Percentiles rank a stretch among this genome's conserved stretches.
Conservation (phyloP, 2,888 invertebrate species). For the Rapana venosa region DNA sequence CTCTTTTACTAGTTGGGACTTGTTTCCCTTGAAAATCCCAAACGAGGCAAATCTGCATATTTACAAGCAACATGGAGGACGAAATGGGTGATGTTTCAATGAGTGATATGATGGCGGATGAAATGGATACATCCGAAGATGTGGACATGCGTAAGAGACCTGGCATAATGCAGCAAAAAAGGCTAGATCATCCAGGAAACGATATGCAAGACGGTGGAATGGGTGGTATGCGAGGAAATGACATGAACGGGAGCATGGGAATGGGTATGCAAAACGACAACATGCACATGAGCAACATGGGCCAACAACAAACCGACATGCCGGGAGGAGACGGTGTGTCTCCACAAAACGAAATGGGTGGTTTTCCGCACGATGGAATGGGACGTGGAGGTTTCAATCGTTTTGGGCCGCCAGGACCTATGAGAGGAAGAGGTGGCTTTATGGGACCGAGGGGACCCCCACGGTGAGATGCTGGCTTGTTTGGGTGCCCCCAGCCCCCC, state of each 20-base stretch:
- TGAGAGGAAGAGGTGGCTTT: slow-evolving; percentile 54
- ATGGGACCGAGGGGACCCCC: slow-evolving; percentile 56
- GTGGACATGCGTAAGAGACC: slow-evolving; percentile 17
- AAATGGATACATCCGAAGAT: slow-evolving; percentile 27
- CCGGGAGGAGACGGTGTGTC: slow-evolving; percentile 24
- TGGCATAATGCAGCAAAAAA: background rate
- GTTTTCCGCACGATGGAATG: slow-evolving; percentile 14
- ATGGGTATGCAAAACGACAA: slow-evolving; percentile 24
- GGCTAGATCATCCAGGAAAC: background rate
- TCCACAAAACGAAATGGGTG: slow-evolving; percentile 38
- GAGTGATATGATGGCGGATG: slow-evolving; percentile 18
- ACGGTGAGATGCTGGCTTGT: slow-evolving; percentile 35
- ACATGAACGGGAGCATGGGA: slow-evolving; percentile 20
- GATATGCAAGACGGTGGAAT: slow-evolving; percentile 21
- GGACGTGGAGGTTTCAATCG: slow-evolving; percentile 48
- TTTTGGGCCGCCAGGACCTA: slow-evolving; percentile 56
- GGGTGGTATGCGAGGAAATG: slow-evolving; percentile 18
- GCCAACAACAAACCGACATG: slow-evolving; percentile 45
- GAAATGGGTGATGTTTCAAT: slow-evolving; percentile 32
- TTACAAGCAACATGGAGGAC: slow-evolving; percentile 40
- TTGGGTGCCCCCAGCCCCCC: too few species aligned
- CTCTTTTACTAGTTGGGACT: background rate
- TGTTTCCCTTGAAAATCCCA: background rate
- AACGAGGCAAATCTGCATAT: slow-evolving; percentile 28
- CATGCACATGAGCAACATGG: slow-evolving; percentile 29